Evolutionary conservation across 1,140 invertebrate genomes (phyloP).

Genomic region (Zaprionus nigranus): DNA sequence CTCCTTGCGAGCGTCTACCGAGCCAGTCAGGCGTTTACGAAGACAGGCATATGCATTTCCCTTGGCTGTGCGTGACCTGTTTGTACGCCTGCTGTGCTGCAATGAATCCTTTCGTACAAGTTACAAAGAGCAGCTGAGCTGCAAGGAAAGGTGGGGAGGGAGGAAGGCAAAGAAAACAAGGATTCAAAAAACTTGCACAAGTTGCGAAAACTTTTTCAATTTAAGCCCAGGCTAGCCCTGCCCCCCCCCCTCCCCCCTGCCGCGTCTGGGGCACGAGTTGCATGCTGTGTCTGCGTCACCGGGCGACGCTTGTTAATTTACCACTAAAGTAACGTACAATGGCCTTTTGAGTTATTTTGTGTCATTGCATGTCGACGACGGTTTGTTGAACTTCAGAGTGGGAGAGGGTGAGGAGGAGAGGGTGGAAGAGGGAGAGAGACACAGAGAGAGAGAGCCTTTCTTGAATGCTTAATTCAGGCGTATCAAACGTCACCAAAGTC

Average conservation of each 20-base stretch:
- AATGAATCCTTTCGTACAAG: constrained; percentile 59
- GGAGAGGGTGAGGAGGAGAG: not conserved
- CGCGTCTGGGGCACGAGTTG: not conserved
- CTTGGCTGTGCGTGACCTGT: constrained; percentile 4
- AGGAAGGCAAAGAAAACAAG: constrained; percentile 28
- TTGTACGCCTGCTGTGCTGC: constrained; percentile 46
- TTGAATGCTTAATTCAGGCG: constrained; percentile 26
- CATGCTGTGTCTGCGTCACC: constrained; percentile 24
- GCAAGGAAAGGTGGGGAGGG: constrained; percentile 23
- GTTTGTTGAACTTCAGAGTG: constrained; percentile 50
- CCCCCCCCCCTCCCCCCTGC: not conserved
- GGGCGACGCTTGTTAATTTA: constrained; percentile 68
- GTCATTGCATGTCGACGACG: constrained; percentile 60
- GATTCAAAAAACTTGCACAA: constrained; percentile 62
- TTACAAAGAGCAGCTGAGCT: not conserved
- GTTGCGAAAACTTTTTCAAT: constrained; percentile 78
- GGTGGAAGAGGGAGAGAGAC: no score
- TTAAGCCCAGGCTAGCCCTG: constrained; percentile 48
- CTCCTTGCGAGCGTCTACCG: constrained; percentile 16
- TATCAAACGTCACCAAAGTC: constrained; percentile 2
- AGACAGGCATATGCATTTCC: constrained; percentile 26
- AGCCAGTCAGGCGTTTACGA: not conserved
- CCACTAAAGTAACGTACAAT: constrained; percentile 68
- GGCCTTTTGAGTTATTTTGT: constrained; percentile 70
- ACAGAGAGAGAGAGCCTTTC: not conserved